These are phyloP conservation scores for Aphis craccivora DNA, from an alignment of 1,140 invertebrate genomes.

Conservation along the genomic window DNA sequence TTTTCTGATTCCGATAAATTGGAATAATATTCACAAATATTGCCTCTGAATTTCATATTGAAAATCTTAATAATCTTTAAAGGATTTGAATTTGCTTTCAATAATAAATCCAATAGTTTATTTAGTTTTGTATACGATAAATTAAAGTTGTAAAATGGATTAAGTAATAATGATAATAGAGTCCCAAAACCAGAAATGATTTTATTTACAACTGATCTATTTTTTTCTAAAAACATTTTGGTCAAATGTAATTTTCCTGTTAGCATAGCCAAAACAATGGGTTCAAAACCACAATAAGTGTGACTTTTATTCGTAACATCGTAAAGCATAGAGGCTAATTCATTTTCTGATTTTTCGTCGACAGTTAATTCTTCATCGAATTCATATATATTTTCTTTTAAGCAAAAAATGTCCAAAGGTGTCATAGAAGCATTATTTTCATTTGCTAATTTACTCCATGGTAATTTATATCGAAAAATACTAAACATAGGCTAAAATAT, in stretches of 20 bases:
- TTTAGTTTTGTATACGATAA: conserved; percentile 14
- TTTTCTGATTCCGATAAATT: neutral
- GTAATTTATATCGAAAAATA: conserved; percentile 21
- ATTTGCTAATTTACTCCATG: conserved; percentile 21
- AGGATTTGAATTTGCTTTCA: neutral
- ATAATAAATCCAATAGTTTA: conserved; percentile 17
- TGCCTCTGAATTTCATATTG: conserved; percentile 12
- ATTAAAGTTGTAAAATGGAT: conserved; percentile 18
- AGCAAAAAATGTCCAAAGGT: conserved; percentile 38
- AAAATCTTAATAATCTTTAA: neutral
- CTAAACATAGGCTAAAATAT: conserved; percentile 10
- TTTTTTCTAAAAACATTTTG: neutral
- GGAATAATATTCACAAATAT: conserved; percentile 28
- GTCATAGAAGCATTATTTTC: neutral
- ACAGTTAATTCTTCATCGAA: neutral
- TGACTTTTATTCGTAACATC: conserved; percentile 31
- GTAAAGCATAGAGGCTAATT: conserved; percentile 25
- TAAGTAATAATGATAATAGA: conserved; percentile 19
- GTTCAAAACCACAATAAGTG: conserved; percentile 13
- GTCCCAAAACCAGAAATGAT: conserved; percentile 5
- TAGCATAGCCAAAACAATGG: conserved; percentile 33
- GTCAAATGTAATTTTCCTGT: conserved; percentile 36
- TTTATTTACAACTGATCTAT: conserved; percentile 4
- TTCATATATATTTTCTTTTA: conserved; percentile 26
- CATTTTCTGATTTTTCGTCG: neutral